These are phyloP conservation scores for Aphrocallistes beatrix DNA, from an alignment of 37 sponge, comb jelly and placozoan genomes.

Conservation along the genomic window DNA sequence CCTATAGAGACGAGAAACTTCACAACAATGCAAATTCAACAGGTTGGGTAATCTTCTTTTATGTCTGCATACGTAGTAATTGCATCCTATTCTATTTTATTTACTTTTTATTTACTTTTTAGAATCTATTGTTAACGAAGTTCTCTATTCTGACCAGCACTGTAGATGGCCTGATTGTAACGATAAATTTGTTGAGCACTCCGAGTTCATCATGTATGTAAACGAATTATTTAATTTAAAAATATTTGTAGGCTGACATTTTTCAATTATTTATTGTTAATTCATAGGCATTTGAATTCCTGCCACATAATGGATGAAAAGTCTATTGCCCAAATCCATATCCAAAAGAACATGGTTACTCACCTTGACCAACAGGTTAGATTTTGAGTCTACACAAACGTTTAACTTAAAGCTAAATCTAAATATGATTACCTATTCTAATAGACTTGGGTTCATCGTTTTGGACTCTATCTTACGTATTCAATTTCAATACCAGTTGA, in stretches of 20 bases:
- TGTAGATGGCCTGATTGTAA: slow-evolving; percentile 27
- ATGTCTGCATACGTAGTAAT: too few species aligned
- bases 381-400: too few species aligned
- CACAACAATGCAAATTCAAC: background rate
- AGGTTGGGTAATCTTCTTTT: background rate
- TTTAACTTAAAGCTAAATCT: too few species aligned
- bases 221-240: background rate
- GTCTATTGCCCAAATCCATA: background rate
- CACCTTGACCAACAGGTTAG: slow-evolving; percentile 9
- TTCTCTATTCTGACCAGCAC: slow-evolving; percentile 20
- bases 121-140: slow-evolving; percentile 20
- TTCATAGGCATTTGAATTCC: background rate
- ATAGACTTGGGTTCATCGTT: too few species aligned
- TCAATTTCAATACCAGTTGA: too few species aligned
- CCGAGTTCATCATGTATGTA: slow-evolving; percentile 2
- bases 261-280: background rate
- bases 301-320: background rate
- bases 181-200: background rate
- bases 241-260: background rate
- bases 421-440: too few species aligned
- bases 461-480: too few species aligned
- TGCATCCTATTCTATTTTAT: too few species aligned
- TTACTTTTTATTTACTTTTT: background rate
- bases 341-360: slow-evolving; percentile 5
- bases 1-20: background rate